These are phyloP conservation scores for Artibeus jamaicensis DNA, from an alignment of 2,797 vertebrate genomes.

Conservation along the genomic window DNA sequence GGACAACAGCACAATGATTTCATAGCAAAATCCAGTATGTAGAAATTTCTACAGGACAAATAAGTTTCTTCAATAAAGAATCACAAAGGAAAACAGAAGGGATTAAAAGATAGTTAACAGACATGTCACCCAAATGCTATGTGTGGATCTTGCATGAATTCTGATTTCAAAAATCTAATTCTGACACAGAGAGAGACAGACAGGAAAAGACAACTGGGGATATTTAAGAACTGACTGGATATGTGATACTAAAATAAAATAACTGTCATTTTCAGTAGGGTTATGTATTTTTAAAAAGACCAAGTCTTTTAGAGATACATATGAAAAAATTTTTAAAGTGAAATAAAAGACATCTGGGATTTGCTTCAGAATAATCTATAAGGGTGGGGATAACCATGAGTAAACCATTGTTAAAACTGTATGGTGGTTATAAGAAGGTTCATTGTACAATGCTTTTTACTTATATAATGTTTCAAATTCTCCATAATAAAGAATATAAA, in stretches of 20 bases:
- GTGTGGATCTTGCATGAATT: background rate
- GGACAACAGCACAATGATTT: background rate
- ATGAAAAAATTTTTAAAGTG: background rate
- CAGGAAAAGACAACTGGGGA: background rate
- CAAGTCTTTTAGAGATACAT: background rate
- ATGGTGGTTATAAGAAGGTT: background rate
- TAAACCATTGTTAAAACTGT: background rate
- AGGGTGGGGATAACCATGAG: background rate
- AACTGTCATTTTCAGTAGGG: background rate
- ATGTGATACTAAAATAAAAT: background rate
- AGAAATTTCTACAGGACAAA: background rate
- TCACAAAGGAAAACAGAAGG: background rate
- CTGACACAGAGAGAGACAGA: background rate
- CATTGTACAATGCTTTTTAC: background rate
- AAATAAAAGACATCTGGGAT: slow-evolving; percentile 14
- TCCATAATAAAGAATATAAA: background rate
- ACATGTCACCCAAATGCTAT: background rate
- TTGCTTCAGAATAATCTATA: slow-evolving; percentile 25
- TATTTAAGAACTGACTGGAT: background rate
- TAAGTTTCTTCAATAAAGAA: background rate
- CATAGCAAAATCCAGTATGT: background rate
- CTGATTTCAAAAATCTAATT: slow-evolving; percentile 1
- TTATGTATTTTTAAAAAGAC: background rate
- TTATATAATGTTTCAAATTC: slow-evolving; percentile 34
- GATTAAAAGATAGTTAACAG: background rate